Conservation (phyloP, 2,113 vertebrate species). For the Meleagris gallopavo region DNA sequence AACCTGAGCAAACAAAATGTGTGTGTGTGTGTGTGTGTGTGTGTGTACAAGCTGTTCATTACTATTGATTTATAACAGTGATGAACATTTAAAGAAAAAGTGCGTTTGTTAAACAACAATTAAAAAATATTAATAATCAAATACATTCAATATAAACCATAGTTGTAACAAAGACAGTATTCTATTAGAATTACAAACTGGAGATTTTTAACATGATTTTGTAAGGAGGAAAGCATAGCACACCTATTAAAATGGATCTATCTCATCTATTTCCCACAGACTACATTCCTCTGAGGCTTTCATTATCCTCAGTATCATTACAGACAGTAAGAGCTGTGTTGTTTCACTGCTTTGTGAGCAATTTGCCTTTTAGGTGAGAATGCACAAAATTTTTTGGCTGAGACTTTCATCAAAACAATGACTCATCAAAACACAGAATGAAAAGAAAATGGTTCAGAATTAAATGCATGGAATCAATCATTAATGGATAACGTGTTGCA, state of each 20-base stretch:
- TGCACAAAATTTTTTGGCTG: neutral
- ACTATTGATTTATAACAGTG: neutral
- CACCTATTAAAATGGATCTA: neutral
- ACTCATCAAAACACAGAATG: neutral
- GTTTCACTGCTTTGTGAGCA: conserved; percentile 5
- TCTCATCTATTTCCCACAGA: neutral
- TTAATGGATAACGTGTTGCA: neutral
- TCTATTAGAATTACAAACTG: neutral
- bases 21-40: fast-evolving
- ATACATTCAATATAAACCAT: neutral
- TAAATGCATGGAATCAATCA: neutral
- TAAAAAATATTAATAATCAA: neutral
- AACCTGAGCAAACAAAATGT: neutral
- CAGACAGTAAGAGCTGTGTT: neutral
- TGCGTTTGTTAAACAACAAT: neutral
- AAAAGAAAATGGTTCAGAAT: neutral
- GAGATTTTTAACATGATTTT: neutral
- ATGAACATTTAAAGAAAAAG: neutral
- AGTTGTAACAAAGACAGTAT: neutral
- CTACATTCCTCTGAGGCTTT: neutral
- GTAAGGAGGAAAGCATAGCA: neutral
- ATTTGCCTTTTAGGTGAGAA: neutral
- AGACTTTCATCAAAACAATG: conserved; percentile 11
- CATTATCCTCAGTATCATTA: neutral
- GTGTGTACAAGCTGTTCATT: neutral